Conservation (phyloP, 2,113 vertebrate genomes). For the Perca fluviatilis region DNA sequence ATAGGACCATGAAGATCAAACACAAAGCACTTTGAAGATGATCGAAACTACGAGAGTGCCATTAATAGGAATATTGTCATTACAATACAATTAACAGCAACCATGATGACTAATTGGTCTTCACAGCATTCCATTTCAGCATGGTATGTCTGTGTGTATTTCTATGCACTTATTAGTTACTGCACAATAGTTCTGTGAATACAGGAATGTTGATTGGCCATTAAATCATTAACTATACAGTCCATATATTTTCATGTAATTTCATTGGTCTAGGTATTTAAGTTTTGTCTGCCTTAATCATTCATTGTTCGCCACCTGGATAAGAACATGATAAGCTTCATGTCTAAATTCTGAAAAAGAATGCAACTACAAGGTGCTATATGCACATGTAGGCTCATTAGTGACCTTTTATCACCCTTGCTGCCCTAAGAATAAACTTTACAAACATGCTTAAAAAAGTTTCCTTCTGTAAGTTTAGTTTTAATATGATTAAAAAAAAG, state of each 20-base stretch:
- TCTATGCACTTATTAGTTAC: too few relatives aligned
- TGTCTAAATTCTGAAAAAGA: not conserved
- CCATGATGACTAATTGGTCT: constrained; percentile 34
- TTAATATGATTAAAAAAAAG: too few relatives aligned
- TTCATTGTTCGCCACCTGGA: not conserved
- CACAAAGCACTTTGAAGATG: constrained; percentile 12
- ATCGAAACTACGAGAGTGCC: constrained; percentile 3
- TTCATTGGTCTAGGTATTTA: not conserved
- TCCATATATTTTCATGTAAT: not conserved
- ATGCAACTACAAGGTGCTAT: not conserved
- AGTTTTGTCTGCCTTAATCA: too few relatives aligned
- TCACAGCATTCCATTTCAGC: not conserved
- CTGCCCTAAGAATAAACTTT: not conserved
- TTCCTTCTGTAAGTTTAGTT: too few relatives aligned
- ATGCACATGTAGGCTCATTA: not conserved
- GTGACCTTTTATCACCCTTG: not conserved
- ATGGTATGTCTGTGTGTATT: not conserved
- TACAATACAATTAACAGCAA: constrained; percentile 45
- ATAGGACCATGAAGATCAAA: constrained; percentile 14
- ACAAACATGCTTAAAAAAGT: too few relatives aligned
- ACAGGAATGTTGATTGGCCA: not conserved
- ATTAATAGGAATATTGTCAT: constrained; percentile 41
- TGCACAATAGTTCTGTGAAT: too few relatives aligned
- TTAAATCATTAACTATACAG: not conserved
- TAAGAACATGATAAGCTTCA: not conserved